phyloP scores from a whole-genome alignment of 2,888 invertebrate species.

The Euclidia mi region DNA sequence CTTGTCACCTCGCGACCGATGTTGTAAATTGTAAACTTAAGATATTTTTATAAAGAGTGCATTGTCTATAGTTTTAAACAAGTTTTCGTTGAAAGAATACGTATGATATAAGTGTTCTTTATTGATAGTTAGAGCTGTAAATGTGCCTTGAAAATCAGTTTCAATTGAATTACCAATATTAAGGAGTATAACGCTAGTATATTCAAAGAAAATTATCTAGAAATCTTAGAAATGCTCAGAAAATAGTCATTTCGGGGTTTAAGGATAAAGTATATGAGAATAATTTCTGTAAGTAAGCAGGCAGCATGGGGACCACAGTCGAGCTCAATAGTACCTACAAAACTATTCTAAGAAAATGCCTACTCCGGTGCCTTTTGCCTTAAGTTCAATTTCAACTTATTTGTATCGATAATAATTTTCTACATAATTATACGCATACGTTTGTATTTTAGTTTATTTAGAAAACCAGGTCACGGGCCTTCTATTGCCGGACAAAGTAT shows the following conservation, averaged over 20 bases:
- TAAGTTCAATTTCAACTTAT: conserved; percentile 34
- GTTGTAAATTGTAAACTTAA: conserved; percentile 27
- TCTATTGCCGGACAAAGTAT: conserved; percentile 11
- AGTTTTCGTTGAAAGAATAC: conserved; percentile 23
- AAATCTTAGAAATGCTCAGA: conserved; percentile 41
- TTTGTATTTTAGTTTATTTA: neutral
- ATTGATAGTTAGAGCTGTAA: conserved; percentile 48
- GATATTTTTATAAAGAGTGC: conserved; percentile 32
- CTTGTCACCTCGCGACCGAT: conserved; percentile 29
- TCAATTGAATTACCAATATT: conserved; percentile 27
- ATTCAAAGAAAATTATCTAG: conserved; percentile 29
- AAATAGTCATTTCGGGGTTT: conserved; percentile 29
- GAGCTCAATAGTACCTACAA: conserved; percentile 65
- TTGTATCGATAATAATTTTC: conserved; percentile 19
- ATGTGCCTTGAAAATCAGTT: conserved; percentile 51
- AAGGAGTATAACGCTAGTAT: conserved; percentile 44
- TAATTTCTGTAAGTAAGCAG: conserved; percentile 50
- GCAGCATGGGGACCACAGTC: conserved; percentile 68
- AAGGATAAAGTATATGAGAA: conserved; percentile 23
- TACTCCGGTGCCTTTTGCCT: conserved; percentile 58
- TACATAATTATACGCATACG: conserved; percentile 6
- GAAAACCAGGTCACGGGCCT: conserved; percentile 1
- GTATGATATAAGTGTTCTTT: conserved; percentile 33
- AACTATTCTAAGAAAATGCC: conserved; percentile 49
- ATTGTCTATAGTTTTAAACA: conserved; percentile 26